Conservation (phyloP, 2,113 vertebrate species). For the Corydoras maculifer region DNA sequence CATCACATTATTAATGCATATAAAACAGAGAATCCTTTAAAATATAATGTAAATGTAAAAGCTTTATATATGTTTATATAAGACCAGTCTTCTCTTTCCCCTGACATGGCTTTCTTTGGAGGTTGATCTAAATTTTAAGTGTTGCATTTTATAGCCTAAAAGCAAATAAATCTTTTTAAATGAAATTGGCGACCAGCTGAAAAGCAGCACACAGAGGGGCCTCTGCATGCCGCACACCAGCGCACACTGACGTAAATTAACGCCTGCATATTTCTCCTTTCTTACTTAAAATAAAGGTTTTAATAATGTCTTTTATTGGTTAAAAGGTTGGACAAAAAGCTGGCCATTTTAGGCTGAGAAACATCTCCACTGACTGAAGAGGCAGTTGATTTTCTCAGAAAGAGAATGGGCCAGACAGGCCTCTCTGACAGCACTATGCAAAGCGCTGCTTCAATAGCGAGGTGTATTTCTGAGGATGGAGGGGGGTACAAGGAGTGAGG, state of each 20-base stretch:
- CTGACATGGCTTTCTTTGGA: conserved; percentile 55
- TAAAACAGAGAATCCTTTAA: too few species aligned
- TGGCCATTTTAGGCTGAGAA: conserved; percentile 31
- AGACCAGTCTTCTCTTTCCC: conserved; percentile 45
- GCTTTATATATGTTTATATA: conserved; percentile 50
- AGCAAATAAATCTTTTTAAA: conserved; percentile 71
- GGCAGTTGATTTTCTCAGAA: conserved; percentile 39
- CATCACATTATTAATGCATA: too few species aligned
- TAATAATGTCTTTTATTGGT: conserved; percentile 31
- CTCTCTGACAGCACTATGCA: conserved; percentile 65
- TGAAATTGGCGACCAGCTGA: conserved; percentile 55
- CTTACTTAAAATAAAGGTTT: conserved; percentile 28
- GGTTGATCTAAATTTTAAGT: conserved; percentile 66
- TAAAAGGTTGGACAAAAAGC: conserved; percentile 30
- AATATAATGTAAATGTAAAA: not conserved
- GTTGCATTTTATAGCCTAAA: conserved; percentile 61
- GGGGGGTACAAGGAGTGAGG: conserved; percentile 52
- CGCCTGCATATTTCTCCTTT: conserved; percentile 40
- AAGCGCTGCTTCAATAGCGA: conserved; percentile 65
- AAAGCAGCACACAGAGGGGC: conserved; percentile 35
- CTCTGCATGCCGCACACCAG: conserved; percentile 42
- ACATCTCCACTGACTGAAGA: conserved; percentile 30
- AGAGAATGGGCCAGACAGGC: conserved; percentile 46
- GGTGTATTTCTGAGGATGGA: conserved; percentile 69
- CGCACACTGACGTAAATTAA: conserved; percentile 69